Evolutionary conservation across 2,888 invertebrate genomes (phyloP), one percentile per base, ranked within the genome.

Genomic region (Philereme vetulata): DNA sequence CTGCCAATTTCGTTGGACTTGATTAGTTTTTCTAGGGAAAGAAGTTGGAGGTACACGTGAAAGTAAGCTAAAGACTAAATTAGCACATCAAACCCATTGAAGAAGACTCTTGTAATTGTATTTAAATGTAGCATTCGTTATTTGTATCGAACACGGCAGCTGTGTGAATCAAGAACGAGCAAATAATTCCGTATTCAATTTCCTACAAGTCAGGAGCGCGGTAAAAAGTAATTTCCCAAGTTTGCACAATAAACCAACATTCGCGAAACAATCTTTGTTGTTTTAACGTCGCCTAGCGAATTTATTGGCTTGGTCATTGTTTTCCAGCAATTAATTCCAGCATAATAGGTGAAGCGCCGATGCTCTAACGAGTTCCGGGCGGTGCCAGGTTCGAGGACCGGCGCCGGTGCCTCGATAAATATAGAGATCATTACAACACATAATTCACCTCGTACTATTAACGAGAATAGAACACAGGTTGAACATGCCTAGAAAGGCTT

Each of bases 321-420:
- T 79, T 77, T 72, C 71, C 64, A 72, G 67, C 72, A 76, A 81
- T 85, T 82, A 82, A 78, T 78, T 81, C 68, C 66, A 71, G 77
- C 68, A 74, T 79, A 78, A 80, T 80, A 78, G 85, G 84, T 82
- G 85, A 81, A 81, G 72, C 80, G 71, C 73, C 77, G 75, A 72
- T 78, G 72, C 66, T 73, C 72, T 75, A 79, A 81, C 78, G 77
- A 85, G 82, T 84, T 86, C 85, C 86, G 79, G 78, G 74, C 76
- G 64, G 70, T 73, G 72, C 75, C 75, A 76, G 76, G 74, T 79
- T 80, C 72, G 77, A 78, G 75, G 76, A 71, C 70, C 65, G 51
- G 60, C 49, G 56, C 59, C 63, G 21, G 21, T 21, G 21, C 21
- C 64, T 38, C 49, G 68, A 80, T 82, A 81, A 80, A 82, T 82